Conservation (phyloP, 2,113 vertebrate genomes). For the Hippoglossus stenolepis region DNA sequence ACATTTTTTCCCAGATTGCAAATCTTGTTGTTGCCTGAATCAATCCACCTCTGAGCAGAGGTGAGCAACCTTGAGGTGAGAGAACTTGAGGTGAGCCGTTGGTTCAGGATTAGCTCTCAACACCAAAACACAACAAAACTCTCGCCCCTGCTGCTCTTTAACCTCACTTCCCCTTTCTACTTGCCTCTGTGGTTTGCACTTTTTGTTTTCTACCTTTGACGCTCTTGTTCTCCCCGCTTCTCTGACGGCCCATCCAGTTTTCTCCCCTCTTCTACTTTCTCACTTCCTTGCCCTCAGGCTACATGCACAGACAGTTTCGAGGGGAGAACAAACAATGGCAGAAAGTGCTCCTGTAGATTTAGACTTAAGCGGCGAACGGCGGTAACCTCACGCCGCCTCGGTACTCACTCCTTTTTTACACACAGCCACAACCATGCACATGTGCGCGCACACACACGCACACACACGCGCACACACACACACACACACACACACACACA, state of each 20-base stretch:
- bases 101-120: conserved; percentile 20
- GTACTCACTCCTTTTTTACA: too few species aligned
- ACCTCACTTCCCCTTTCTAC: conserved; percentile 31
- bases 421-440: too few species aligned
- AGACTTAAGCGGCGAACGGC: too few species aligned
- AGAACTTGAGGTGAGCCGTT: background rate
- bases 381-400: too few species aligned
- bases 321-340: conserved; percentile 13
- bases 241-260: conserved; percentile 7
- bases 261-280: background rate
- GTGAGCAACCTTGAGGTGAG: background rate
- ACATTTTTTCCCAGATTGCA: background rate
- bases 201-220: background rate
- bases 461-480: too few species aligned
- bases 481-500: too few species aligned
- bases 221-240: background rate
- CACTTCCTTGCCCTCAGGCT: conserved; percentile 16
- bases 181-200: conserved; percentile 41
- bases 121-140: too few species aligned
- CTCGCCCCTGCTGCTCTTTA: conserved; percentile 2
- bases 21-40: background rate
- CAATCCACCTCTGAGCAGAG: conserved; percentile 10
- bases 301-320: background rate
- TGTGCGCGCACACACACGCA: too few species aligned
- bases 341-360: conserved; percentile 9